A percentile compares a stretch with the other conserved stretches of the same genome.
Evolutionary conservation across 2,888 invertebrate species (phyloP).

Genomic region (Cylindroiulus punctatus): DNA sequence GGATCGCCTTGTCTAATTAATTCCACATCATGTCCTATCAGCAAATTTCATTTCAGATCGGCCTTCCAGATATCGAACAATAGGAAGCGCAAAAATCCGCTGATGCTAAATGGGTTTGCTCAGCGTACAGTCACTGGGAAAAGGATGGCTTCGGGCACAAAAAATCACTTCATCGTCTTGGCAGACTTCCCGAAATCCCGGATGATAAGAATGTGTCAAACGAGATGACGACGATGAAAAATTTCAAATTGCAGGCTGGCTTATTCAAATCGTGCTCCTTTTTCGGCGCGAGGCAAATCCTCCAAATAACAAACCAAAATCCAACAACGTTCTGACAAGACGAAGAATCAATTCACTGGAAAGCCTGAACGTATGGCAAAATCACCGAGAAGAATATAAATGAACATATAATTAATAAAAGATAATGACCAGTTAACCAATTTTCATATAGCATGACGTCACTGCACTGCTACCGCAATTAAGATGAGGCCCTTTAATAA

Average conservation of each 20-base stretch:
- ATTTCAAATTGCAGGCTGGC: neutral
- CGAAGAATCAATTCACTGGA: neutral
- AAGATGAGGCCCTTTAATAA: no score
- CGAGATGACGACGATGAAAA: neutral
- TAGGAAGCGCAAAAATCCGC: neutral
- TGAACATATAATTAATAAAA: no score
- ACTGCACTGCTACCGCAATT: no score
- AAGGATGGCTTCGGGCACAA: neutral
- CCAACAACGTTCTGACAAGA: neutral
- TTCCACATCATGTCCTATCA: neutral
- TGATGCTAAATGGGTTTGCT: neutral
- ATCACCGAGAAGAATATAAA: no score
- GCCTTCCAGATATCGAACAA: neutral
- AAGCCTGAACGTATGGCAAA: neutral
- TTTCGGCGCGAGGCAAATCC: no score
- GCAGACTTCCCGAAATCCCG: neutral
- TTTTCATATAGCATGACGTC: no score
- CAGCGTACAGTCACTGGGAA: no score
- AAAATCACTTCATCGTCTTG: neutral
- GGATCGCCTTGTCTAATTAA: neutral
- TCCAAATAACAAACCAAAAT: neutral
- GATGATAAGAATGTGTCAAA: neutral
- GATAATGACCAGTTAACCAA: no score
- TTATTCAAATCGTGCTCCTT: neutral
- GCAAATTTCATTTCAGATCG: neutral